Base-by-base conservation (phyloP, 2,797 vertebrate genomes). In the Siniperca obscura region DNA sequence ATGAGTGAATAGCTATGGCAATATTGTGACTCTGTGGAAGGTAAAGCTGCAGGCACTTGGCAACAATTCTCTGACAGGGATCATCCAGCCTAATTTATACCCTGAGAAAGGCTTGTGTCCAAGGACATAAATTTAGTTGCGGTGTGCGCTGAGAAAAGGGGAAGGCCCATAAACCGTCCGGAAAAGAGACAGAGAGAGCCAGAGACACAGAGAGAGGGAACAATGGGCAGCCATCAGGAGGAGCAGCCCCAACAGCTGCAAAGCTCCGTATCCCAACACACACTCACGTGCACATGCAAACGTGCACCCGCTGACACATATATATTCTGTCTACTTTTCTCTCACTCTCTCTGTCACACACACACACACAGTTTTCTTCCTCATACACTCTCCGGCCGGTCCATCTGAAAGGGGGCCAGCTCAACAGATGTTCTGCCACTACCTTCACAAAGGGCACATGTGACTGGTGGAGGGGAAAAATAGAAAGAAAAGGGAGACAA, bases 391-490 rank as follows among this genome's bases (percentile, higher is more conserved):
- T 76, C 57, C 17, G 78, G 68, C 74, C 67, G 44, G 66, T 72
- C 74, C 67, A 38, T 87, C 89, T 93, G 88, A 94, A 91, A 88
- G 81, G 89, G 17, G 77, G 90, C 88, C 90, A 89, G 89, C 87
- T 82, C 84, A 94, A 92, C 94, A 95, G 94, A 95, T 95, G 94
- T 93, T 93, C 88, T 89, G 89, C 91, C 90, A 66, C 90, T 81
- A 80, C 65, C 71, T 69, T 84, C 84, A 93, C 93, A 95, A 94
- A 93, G 83, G 89, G 57, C 75, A 53, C 85, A 88, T 89, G 87
- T 70, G 84, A 90, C 82, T 73, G 85, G 74, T 66, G 46, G 66
- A 74, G 76, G 55, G 8, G 11, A 50, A 48, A 56, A 67, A 81
- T 65, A 40, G 21, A 70, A 22, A 73, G 25, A 70, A 62, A 79